Evolutionary conservation across 1,140 invertebrate species (phyloP), one percentile per base, ranked within the genome.

Genomic region (Calosoma granatense): DNA sequence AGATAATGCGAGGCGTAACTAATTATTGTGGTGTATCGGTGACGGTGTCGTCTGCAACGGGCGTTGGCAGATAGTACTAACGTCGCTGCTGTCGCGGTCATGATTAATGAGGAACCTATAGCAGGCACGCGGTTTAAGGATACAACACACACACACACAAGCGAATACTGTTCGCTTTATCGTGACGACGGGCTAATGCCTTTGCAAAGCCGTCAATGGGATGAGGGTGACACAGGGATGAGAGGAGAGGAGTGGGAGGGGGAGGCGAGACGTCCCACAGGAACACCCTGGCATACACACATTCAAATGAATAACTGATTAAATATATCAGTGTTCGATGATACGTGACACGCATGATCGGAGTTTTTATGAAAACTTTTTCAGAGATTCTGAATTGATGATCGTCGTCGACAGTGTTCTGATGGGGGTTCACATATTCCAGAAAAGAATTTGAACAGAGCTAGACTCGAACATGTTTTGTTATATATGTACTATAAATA

Each of bases 261-360:
- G n/a, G n/a, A n/a, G n/a, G n/a, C n/a, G n/a, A n/a, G n/a, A n/a
- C n/a, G n/a, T n/a, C n/a, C n/a, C n/a, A n/a, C n/a, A n/a, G n/a
- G n/a, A n/a, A n/a, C n/a, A n/a, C n/a, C n/a, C n/a, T 4, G 14
- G 26, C 6, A 14, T 30, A 6, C 26, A 6, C 41, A 17, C 41
- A 47, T 47, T 47, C 41, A 47, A 47, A 47, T 47, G 41, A 47
- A 47, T 47, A 47, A 47, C 41, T 47, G 41, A 47, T 47, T 47
- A 47, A 47, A 47, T 47, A 47, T 47, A 47, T 47, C 41, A 47
- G 41, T 47, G 41, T 47, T 47, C 41, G n/a, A 36, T n/a, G 26
- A 36, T 36, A 36, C 26, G 26, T 36, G 26, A 36, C 26, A 36
- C 26, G 26, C 26, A 36, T 36, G 26, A n/a, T 9, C n/a, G 26